Conservation (phyloP, 2,797 vertebrate species). For the Nannoperca obscura region DNA sequence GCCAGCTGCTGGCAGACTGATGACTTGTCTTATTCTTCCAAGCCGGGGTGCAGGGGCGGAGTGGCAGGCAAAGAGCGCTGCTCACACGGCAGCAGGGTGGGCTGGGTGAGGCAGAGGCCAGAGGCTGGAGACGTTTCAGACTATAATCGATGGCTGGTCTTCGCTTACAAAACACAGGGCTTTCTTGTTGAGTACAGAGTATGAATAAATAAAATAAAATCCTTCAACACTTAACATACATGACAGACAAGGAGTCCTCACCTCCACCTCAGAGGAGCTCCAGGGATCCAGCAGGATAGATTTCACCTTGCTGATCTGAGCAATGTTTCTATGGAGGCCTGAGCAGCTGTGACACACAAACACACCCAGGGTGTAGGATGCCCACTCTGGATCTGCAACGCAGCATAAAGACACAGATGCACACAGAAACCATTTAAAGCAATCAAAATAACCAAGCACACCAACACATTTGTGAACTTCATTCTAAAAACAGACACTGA, state of each 20-base stretch:
- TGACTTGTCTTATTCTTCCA: conserved; percentile 55
- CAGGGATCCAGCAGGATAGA: conserved; percentile 91
- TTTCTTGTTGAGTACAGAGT: not conserved
- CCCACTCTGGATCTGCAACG: conserved; percentile 91
- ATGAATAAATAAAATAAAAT: not conserved
- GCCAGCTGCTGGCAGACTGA: conserved; percentile 60
- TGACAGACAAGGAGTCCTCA: conserved; percentile 57
- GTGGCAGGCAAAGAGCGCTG: conserved; percentile 14
- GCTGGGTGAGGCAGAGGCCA: conserved; percentile 5
- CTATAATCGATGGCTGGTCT: not conserved
- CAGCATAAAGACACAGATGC: conserved; percentile 14
- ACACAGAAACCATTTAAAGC: not conserved
- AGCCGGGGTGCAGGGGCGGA: conserved; percentile 17
- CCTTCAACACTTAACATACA: not conserved
- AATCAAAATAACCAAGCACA: not conserved
- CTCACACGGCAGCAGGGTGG: conserved; percentile 14
- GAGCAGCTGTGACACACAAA: conserved; percentile 93
- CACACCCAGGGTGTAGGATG: conserved; percentile 91
- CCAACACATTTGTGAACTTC: conserved; percentile 16
- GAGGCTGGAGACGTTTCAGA: conserved; percentile 15
- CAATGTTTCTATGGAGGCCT: conserved; percentile 91
- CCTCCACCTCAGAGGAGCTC: conserved; percentile 91
- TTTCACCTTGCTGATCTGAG: conserved; percentile 93
- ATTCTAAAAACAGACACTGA: not conserved
- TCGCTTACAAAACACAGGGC: conserved; percentile 4